Percentiles rank a stretch among this genome's conserved stretches.
Conservation (phyloP, 2,888 invertebrate species). For the Synergus japonicus region DNA sequence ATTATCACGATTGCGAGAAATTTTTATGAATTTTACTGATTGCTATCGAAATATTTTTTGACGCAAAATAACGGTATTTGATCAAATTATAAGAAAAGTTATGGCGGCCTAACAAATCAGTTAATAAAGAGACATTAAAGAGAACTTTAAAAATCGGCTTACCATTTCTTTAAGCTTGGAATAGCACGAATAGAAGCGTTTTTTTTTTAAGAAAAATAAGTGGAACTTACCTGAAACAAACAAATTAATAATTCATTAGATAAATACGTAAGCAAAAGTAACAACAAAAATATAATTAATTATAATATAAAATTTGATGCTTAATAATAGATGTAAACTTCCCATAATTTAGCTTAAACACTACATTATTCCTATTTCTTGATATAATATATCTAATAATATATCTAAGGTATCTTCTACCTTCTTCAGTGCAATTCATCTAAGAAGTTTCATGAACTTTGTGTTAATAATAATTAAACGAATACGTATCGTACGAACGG, state of each 20-base stretch:
- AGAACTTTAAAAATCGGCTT: background rate
- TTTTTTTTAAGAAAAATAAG: no score
- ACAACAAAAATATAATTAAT: background rate
- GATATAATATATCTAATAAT: background rate
- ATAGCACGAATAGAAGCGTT: no score
- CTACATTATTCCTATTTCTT: background rate
- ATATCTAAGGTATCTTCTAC: background rate
- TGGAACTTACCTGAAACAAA: background rate
- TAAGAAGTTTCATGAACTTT: background rate
- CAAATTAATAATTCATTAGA: background rate
- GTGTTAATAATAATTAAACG: background rate
- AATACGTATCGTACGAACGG: no score
- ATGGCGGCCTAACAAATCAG: background rate
- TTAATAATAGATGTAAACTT: background rate
- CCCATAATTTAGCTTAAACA: background rate
- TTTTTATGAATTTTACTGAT: no score
- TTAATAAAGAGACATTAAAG: background rate
- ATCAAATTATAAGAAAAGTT: background rate
- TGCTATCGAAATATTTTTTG: no score
- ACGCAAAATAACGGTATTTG: no score
- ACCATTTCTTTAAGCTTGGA: no score
- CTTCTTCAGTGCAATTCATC: background rate
- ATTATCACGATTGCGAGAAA: background rate
- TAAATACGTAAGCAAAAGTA: background rate
- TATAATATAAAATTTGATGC: no score